Base-by-base conservation (phyloP, 1,140 invertebrate genomes). In the Globodera ellingtonae region DNA sequence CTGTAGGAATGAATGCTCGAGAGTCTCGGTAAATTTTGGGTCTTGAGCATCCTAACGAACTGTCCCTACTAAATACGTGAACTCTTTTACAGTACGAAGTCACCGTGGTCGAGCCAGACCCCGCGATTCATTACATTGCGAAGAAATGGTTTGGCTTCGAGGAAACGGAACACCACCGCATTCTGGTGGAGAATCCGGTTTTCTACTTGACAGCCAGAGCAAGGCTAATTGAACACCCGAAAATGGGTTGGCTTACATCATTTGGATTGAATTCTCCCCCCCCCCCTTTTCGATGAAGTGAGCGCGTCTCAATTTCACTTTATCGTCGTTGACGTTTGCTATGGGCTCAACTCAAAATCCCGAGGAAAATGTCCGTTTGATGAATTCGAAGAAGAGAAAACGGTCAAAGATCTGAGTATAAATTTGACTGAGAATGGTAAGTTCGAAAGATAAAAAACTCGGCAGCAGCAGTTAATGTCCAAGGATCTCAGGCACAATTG, bases 131-230 rank as follows among this genome's bases (percentile, higher is more conserved):
- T 15, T 77, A 77, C 24, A 35, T 77, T 0, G 52, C 75, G 7
- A 48, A 77, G 10, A 77, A 77, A 21, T 77, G 75, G 75, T 77
- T 77, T 21, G 75, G 35, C 13, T 67, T 77, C 67, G 65, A 65
- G 44, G 75, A 77, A 21, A 67, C 56, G 10, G 75, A 67, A 15
- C 59, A 69, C 2, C 52, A 77, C 65, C 75, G 75, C 9, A 67
- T 77, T 44, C 48, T 77, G n/a, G 18, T 62, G 21, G 75, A 77
- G n/a, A 77, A 69, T 21, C 75, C 75, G 10, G 75, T n/a, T 6
- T 77, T 77, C 21, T 77, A 70, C n/a, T 8, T 77, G 65, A 69
- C 69, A 13, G 75, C 75, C 4, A 9, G 75, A 62, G 59, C 75
- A 13, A 48, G 65, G 15, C 24, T 65, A 47, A 77, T 77, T 10